phyloP scores from a whole-genome alignment of 2,113 vertebrate genomes.

The Peromyscus polionotus region DNA sequence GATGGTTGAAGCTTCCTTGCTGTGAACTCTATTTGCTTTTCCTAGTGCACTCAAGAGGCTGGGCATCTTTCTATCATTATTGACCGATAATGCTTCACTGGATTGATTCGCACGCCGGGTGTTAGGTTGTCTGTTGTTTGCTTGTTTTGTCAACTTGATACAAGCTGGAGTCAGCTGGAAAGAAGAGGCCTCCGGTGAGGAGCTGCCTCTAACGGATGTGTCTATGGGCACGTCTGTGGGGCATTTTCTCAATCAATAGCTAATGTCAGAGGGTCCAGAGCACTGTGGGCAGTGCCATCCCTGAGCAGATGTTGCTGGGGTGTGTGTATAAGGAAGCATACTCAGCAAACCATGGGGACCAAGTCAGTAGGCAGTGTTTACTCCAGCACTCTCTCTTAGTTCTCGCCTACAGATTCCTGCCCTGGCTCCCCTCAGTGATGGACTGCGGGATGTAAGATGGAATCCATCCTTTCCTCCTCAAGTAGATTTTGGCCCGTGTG shows the following conservation, averaged over 20 bases:
- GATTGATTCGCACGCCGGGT: background rate
- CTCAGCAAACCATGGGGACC: background rate
- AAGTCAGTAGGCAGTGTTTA: background rate
- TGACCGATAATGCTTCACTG: background rate
- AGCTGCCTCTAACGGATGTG: background rate
- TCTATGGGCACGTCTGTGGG: background rate
- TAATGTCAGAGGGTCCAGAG: background rate
- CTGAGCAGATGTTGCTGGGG: background rate
- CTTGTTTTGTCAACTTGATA: background rate
- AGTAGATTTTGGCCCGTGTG: background rate
- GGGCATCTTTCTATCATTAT: background rate
- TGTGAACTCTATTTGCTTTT: background rate
- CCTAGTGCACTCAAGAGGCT: background rate
- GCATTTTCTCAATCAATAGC: background rate
- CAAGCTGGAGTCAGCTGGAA: background rate
- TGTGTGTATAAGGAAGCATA: background rate
- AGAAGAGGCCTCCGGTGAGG: background rate
- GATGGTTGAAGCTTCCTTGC: rapidly evolving
- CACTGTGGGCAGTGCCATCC: background rate
- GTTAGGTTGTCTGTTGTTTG: background rate
- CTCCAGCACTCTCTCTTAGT: background rate
- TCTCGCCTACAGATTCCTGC: background rate
- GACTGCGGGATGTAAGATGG: background rate
- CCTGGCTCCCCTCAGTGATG: background rate
- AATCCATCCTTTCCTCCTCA: background rate